Evolutionary conservation across 2,113 vertebrate genomes (phyloP).

Genomic region (Malurus cyaneus): DNA sequence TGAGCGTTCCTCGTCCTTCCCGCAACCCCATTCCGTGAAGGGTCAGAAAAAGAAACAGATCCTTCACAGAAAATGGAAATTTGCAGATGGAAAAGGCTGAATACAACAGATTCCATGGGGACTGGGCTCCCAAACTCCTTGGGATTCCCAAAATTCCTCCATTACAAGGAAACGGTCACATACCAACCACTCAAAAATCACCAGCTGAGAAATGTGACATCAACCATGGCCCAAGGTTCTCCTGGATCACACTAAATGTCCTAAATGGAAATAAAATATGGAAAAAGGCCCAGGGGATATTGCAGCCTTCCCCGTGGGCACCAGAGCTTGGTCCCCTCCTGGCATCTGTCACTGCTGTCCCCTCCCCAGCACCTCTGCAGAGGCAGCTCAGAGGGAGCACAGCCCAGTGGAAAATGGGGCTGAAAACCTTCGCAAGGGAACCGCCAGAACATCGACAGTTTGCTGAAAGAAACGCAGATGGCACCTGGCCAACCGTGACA

Average conservation of each 20-base stretch:
- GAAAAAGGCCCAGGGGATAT: neutral
- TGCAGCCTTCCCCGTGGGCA: neutral
- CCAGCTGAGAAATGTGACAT: accelerated
- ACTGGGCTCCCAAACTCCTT: neutral
- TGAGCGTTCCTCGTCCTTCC: neutral
- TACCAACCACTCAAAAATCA: neutral
- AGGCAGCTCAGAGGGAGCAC: neutral
- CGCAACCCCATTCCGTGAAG: neutral
- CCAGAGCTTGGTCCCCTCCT: neutral
- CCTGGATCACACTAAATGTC: neutral
- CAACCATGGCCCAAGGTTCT: neutral
- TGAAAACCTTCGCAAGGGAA: neutral
- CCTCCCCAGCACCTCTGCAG: neutral
- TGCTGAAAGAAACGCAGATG: neutral
- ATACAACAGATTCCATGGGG: accelerated
- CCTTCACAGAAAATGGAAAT: neutral
- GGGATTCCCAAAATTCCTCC: neutral
- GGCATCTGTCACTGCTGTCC: neutral
- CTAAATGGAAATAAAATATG: neutral
- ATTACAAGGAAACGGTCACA: neutral
- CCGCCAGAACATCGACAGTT: neutral
- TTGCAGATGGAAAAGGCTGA: neutral
- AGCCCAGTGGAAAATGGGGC: neutral
- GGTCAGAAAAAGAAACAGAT: neutral
- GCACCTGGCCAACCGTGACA: constrained; percentile 1